These are phyloP conservation scores for Peromyscus nudipes DNA, from an alignment of 2,797 vertebrate genomes.

Conservation along the genomic window DNA sequence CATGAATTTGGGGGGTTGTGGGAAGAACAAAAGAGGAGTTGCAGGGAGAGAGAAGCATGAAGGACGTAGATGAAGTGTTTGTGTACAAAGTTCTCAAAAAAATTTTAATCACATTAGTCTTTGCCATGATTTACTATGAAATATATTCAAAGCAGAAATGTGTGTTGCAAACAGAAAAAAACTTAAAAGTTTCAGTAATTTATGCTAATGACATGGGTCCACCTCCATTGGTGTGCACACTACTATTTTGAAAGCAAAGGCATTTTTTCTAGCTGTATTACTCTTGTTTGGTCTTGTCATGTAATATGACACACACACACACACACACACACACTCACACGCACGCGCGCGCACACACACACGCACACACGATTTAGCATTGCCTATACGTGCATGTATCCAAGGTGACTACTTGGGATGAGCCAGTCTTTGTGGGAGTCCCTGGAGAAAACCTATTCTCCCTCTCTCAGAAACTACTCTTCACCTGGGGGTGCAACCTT, in stretches of 20 bases:
- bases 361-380: background rate
- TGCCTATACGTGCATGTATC: background rate
- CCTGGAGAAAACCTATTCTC: background rate
- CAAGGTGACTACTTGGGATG: background rate
- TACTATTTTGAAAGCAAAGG: background rate
- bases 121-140: background rate
- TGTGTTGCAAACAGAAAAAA: background rate
- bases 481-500: background rate
- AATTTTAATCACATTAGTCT: background rate
- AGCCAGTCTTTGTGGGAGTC: background rate
- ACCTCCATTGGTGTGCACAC: background rate
- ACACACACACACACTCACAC: background rate
- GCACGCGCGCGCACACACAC: background rate
- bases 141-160: constrained; percentile 4
- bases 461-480: background rate
- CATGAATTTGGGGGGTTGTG: no score
- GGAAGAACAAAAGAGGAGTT: background rate
- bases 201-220: background rate
- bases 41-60: background rate
- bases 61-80: background rate
- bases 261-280: background rate
- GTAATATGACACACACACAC: background rate
- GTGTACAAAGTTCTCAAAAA: background rate
- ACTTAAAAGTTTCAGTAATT: background rate
- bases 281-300: background rate